Conservation (phyloP, 2,797 vertebrate genomes). For the Australoheros facetus region DNA sequence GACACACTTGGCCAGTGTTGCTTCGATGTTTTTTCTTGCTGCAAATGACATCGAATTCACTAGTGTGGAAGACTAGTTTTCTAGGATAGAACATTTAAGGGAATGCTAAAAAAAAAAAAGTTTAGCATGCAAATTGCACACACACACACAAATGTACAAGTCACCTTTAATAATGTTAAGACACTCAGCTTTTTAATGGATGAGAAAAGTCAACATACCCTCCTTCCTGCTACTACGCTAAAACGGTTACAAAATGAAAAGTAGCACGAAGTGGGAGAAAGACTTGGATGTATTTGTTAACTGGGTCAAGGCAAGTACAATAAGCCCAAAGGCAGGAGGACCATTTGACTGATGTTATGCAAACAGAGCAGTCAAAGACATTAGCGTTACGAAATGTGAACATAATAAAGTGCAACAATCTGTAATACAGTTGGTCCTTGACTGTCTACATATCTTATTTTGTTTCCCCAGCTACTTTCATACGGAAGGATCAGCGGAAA, state of each 20-base stretch:
- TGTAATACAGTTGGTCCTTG: constrained; percentile 27
- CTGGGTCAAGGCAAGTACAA: constrained; percentile 35
- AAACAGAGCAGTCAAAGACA: constrained; percentile 29
- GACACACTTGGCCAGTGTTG: constrained; percentile 60
- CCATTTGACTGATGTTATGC: constrained; percentile 30
- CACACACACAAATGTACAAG: not conserved
- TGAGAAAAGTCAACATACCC: not conserved
- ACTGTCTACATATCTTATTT: constrained; percentile 16
- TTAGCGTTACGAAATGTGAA: constrained; percentile 10
- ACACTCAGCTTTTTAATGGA: not conserved
- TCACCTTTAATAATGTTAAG: not conserved
- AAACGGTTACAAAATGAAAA: constrained; percentile 14
- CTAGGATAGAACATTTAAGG: constrained; percentile 16
- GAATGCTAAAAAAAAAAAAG: constrained; percentile 7
- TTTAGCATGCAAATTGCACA: constrained; percentile 1
- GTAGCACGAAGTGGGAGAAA: constrained; percentile 7
- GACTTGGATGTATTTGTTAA: constrained; percentile 17
- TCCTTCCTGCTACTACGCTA: not conserved
- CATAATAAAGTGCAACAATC: constrained; percentile 19
- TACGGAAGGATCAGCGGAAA: not conserved
- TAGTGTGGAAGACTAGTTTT: constrained; percentile 56
- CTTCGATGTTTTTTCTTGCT: constrained; percentile 4
- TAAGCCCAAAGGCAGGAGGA: constrained; percentile 7
- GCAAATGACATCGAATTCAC: constrained; percentile 40
- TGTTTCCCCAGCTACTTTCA: constrained; percentile 18